Conservation (phyloP, 2,888 invertebrate species). For the Seira musarum region DNA sequence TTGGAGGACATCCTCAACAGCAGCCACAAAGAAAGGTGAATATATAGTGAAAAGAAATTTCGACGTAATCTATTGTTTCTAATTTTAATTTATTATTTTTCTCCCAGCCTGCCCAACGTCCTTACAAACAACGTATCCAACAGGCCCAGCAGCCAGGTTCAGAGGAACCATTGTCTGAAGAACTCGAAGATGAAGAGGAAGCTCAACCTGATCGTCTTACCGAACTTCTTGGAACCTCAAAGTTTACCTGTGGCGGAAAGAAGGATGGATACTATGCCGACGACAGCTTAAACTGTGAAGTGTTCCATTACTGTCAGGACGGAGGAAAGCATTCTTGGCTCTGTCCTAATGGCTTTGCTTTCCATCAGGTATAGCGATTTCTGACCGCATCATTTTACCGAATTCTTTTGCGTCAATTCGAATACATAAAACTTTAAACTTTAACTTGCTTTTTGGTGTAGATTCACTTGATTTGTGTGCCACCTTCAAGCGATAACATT, state of each 20-base stretch:
- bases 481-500: conserved; percentile 89
- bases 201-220: conserved; percentile 90
- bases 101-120: conserved; percentile 15
- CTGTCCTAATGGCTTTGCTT: conserved; percentile 91
- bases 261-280: conserved; percentile 94
- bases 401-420: not conserved
- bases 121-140: conserved; percentile 31
- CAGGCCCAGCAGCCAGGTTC: conserved; percentile 23
- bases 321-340: conserved; percentile 92
- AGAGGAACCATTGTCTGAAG: conserved; percentile 61
- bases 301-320: conserved; percentile 95
- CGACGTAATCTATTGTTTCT: too few relatives aligned
- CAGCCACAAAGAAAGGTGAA: not conserved
- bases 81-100: not conserved
- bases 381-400: not conserved
- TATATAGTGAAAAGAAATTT: not conserved
- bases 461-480: conserved; percentile 95
- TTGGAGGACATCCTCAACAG: not conserved
- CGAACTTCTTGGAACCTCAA: conserved; percentile 84
- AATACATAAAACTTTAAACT: not conserved
- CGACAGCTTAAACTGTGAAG: conserved; percentile 89
- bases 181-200: conserved; percentile 79
- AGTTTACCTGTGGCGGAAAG: conserved; percentile 85
- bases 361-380: conserved; percentile 80
- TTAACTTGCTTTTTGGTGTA: conserved; percentile 72